Evolutionary conservation across 2,797 vertebrate genomes (phyloP).

Genomic region (Rhinichthys osculus): DNA sequence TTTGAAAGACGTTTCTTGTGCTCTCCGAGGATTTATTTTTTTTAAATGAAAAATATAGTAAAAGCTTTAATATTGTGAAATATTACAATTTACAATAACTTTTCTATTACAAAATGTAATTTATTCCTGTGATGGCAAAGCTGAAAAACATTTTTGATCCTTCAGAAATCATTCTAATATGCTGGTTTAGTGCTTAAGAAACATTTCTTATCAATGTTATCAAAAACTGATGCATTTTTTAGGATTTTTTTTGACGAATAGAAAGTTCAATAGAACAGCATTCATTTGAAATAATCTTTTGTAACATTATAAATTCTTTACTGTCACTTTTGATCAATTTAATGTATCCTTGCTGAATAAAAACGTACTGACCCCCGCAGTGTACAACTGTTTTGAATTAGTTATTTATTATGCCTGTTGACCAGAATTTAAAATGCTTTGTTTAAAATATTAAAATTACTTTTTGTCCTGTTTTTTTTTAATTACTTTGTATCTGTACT

Average conservation of each 20-base stretch:
- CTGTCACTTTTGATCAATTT: neutral
- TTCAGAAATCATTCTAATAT: neutral
- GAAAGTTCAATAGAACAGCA: neutral
- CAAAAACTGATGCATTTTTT: neutral
- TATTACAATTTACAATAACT: no score
- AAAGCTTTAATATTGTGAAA: neutral
- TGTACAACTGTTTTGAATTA: no score
- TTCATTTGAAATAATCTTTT: neutral
- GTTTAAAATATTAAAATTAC: neutral
- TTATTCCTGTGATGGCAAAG: neutral
- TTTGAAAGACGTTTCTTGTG: neutral
- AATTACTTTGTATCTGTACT: constrained; percentile 37
- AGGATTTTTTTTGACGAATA: neutral
- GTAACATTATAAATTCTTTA: neutral
- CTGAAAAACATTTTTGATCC: neutral
- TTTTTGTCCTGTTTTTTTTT: neutral
- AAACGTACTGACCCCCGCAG: no score
- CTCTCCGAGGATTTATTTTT: neutral
- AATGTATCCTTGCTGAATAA: neutral
- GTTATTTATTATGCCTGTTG: no score
- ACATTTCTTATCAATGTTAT: neutral
- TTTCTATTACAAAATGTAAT: neutral
- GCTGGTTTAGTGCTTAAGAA: neutral
- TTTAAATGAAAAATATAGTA: neutral
- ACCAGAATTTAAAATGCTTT: no score